Evolutionary conservation across 2,888 invertebrate genomes (phyloP), one percentile per base, ranked within the genome.

Genomic region (Machimus rusticus): DNA sequence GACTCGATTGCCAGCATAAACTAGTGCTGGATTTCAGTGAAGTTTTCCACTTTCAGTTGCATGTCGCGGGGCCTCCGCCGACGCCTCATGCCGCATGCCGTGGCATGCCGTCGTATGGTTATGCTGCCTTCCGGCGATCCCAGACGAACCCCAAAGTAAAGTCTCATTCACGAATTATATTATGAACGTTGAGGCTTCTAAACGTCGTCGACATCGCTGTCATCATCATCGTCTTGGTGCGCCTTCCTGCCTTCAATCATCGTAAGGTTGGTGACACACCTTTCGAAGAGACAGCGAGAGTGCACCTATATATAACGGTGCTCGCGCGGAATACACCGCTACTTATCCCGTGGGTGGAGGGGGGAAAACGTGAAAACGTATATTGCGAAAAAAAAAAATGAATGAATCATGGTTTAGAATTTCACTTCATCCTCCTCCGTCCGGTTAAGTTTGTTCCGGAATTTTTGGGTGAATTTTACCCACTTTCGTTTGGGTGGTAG

Each of bases 351-450:
- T 78, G 78, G 78, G 39, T 78, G 43, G 43, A n/a, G 43, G 78
- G 78, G 39, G 43, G 43, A 23, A n/a, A 37, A 55, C 6, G n/a
- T 19, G n/a, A 19, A 19, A 55, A 19, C 19, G 55, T 55, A 77
- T 77, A 78, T 78, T 78, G 78, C 37, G 39, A 78, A 78, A 78
- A 78, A n/a, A 23, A 78, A 78, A 78, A 78, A n/a, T 23, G 43
- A 78, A 78, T 78, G 78, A 78, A 78, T 78, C 78, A 78, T 78
- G 78, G 37, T 78, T 78, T 78, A 39, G 39, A 78, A 78, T 78
- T 78, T 78, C 23, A 78, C 78, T 39, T 12, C 9, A 39, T 39
- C 23, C 77, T 39, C 23, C 77, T 78, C 43, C 43, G 43, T 16
- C 77, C 37, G 19, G n/a, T 9, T 14, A 66, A 66, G 66, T 66